Percentiles rank a stretch among this genome's conserved stretches.
Conservation (phyloP, 2,888 invertebrate species). For the Agrotis puta region DNA sequence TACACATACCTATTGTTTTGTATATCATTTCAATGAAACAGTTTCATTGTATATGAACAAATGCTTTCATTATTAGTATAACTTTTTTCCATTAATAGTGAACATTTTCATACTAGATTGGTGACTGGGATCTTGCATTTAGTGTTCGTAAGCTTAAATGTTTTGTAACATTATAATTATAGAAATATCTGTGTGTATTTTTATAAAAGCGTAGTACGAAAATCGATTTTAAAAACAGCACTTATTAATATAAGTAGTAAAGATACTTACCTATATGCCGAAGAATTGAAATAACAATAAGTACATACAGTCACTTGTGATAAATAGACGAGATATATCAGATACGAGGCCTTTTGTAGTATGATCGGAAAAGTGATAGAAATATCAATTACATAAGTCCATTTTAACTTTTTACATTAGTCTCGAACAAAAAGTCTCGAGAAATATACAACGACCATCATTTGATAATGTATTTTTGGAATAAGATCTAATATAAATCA, state of each 20-base stretch:
- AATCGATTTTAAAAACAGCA: conserved; percentile 47
- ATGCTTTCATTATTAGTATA: conserved; percentile 37
- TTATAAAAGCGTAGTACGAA: conserved; percentile 49
- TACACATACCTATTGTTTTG: conserved; percentile 28
- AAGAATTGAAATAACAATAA: conserved; percentile 57
- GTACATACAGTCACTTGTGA: conserved; percentile 60
- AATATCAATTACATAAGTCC: conserved; percentile 36
- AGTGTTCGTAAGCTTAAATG: conserved; percentile 65
- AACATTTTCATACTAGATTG: conserved; percentile 54
- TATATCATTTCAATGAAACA: conserved; percentile 36
- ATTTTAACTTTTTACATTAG: conserved; percentile 45
- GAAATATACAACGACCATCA: conserved; percentile 30
- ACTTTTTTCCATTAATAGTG: conserved; percentile 35
- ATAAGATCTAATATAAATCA: conserved; percentile 26
- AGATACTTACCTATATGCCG: conserved; percentile 48
- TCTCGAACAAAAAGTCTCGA: conserved; percentile 29
- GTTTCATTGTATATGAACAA: conserved; percentile 55
- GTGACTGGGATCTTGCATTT: conserved; percentile 72
- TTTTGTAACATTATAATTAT: conserved; percentile 59
- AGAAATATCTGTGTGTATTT: conserved; percentile 54
- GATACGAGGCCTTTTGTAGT: conserved; percentile 63
- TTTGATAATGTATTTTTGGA: conserved; percentile 47
- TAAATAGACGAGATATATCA: conserved; percentile 63
- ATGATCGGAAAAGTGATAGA: conserved; percentile 48
- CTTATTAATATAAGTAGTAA: conserved; percentile 51